Conservation (phyloP, 1,140 invertebrate species). For the Drosophila kanapiae region DNA sequence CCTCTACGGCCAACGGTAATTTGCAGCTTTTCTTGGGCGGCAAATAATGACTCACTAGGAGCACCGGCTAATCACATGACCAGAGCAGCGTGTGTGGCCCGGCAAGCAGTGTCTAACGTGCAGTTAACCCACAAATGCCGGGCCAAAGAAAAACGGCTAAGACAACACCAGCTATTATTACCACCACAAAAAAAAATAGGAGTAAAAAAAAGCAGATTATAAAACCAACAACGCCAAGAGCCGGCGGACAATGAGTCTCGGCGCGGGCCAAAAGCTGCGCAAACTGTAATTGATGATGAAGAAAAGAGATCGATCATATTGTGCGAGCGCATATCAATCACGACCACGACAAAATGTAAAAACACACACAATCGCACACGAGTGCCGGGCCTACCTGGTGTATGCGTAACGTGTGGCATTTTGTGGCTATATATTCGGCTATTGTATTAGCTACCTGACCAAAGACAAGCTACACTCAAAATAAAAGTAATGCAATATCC, state of each 20-base stretch:
- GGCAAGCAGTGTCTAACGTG: constrained; percentile 75
- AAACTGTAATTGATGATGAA: constrained; percentile 83
- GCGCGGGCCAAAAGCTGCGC: constrained; percentile 68
- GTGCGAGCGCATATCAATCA: constrained; percentile 81
- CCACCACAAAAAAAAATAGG: constrained; percentile 28
- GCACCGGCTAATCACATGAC: constrained; percentile 63
- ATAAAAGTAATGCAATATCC: neutral
- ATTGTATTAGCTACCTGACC: constrained; percentile 51
- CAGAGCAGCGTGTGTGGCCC: constrained; percentile 50
- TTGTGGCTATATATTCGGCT: constrained; percentile 48
- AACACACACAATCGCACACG: constrained; percentile 30
- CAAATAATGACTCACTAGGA: constrained; percentile 59
- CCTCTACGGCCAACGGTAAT: constrained; percentile 5
- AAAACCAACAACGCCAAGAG: constrained; percentile 66
- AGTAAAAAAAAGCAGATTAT: constrained; percentile 60
- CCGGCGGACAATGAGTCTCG: constrained; percentile 62
- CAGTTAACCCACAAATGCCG: constrained; percentile 80
- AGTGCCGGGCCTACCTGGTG: constrained; percentile 52
- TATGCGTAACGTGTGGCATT: constrained; percentile 80
- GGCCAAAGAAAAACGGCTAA: constrained; percentile 65
- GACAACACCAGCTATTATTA: constrained; percentile 71
- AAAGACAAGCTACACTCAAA: constrained; percentile 37
- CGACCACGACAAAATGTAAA: constrained; percentile 75
- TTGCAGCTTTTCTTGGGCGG: constrained; percentile 34
- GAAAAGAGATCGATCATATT: constrained; percentile 82